Evolutionary conservation across 2,797 vertebrate species (phyloP).

Genomic region (Anguilla marmorata): DNA sequence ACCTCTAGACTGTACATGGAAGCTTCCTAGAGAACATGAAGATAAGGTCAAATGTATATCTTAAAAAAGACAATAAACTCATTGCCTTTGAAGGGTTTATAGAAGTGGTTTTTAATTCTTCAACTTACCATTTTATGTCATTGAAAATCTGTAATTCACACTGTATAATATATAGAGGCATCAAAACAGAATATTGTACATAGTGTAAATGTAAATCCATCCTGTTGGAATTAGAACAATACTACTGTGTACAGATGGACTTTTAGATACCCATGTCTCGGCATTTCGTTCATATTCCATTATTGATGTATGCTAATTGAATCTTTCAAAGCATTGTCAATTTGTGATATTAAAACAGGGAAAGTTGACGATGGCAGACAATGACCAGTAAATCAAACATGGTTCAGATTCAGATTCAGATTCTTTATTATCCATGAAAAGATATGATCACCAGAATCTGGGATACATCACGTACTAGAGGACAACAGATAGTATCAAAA

Average conservation of each 20-base stretch:
- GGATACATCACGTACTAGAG: background rate
- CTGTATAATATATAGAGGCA: background rate
- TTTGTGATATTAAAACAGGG: background rate
- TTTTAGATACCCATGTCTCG: background rate
- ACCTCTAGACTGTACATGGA: constrained; percentile 26
- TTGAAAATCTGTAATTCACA: background rate
- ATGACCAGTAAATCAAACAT: background rate
- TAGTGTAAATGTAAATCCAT: background rate
- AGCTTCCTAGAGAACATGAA: constrained; percentile 57
- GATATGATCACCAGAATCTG: background rate
- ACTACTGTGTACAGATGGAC: background rate
- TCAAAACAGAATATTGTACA: background rate
- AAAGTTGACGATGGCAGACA: background rate
- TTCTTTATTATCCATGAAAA: background rate
- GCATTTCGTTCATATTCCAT: background rate
- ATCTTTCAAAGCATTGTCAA: background rate
- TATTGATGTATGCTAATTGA: background rate
- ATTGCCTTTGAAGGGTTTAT: constrained; percentile 22
- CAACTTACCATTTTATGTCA: background rate
- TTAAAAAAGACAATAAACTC: constrained; percentile 61
- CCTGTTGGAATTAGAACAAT: background rate
- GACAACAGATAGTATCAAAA: background rate
- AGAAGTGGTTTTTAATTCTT: constrained; percentile 8
- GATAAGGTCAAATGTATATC: constrained; percentile 46
- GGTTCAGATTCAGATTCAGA: background rate